Evolutionary conservation across 2,113 vertebrate species (phyloP).

Genomic region (Ceyx margarethae): DNA sequence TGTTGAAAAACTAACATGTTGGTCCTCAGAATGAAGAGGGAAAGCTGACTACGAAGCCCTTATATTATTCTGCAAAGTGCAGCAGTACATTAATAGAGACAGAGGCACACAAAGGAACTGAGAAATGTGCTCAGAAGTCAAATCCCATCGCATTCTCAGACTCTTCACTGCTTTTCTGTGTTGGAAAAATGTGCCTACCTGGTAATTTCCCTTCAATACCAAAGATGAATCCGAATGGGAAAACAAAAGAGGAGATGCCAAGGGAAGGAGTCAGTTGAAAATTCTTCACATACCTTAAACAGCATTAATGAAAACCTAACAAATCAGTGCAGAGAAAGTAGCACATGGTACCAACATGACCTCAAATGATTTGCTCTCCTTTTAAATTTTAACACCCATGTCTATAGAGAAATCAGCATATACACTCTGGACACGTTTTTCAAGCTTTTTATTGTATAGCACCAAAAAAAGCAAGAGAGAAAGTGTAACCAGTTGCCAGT

Average conservation of each 20-base stretch:
- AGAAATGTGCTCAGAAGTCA: constrained; percentile 44
- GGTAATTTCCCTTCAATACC: constrained; percentile 11
- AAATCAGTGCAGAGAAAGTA: background rate
- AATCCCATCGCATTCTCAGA: background rate
- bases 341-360: background rate
- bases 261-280: constrained; percentile 24
- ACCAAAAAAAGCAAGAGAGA: constrained; percentile 7
- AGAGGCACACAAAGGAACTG: constrained; percentile 36
- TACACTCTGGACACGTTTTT: constrained; percentile 24
- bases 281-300: background rate
- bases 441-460: constrained; percentile 9
- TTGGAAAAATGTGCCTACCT: constrained; percentile 37
- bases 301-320: background rate
- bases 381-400: background rate
- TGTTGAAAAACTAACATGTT: constrained; percentile 68
- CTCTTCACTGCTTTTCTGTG: background rate
- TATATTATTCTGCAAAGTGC: constrained; percentile 59
- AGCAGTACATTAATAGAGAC: constrained; percentile 57
- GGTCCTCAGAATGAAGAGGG: constrained; percentile 64
- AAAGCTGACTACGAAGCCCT: constrained; percentile 59
- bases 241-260: background rate
- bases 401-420: background rate
- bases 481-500: constrained; percentile 50
- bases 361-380: background rate
- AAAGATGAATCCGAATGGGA: background rate